phyloP scores from a whole-genome alignment of 30 jellyfish, hydroid and myxozoan genomes.

The Pelagia noctiluca region DNA sequence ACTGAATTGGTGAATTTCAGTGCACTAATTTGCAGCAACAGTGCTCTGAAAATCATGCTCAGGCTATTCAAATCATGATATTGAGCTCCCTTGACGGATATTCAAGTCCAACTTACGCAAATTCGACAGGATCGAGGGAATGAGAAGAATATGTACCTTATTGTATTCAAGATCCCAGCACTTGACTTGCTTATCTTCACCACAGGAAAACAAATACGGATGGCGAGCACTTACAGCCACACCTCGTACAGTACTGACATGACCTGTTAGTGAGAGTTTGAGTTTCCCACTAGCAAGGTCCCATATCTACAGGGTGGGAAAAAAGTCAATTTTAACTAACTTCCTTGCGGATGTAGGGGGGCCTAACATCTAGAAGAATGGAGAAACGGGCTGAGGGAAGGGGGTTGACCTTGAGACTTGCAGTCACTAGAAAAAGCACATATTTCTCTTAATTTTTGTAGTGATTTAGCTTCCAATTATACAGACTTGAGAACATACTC shows the following conservation, averaged over 20 bases:
- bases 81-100: no score
- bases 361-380: no score
- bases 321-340: not conserved
- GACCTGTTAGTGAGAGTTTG: slow-evolving; percentile 99
- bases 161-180: slow-evolving; percentile 99
- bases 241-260: slow-evolving; percentile 99
- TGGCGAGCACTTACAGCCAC: slow-evolving; percentile 98
- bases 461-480: no score
- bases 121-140: not conserved
- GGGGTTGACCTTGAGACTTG: no score
- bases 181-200: slow-evolving; percentile 99
- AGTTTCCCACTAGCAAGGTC: slow-evolving; percentile 97
- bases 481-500: no score
- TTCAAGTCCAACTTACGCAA: not conserved
- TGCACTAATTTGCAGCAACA: not conserved
- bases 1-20: not conserved
- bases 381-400: no score
- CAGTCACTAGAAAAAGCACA: no score
- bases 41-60: not conserved
- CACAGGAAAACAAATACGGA: slow-evolving; percentile 97
- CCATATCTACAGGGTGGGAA: slow-evolving; percentile 87
- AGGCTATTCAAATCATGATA: no score
- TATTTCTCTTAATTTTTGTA: no score
- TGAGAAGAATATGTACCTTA: slow-evolving; percentile 66
- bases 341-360: no score